Evolutionary conservation across 1,140 invertebrate genomes (phyloP), one percentile per base, ranked within the genome.

Genomic region (Drosophila busckii): DNA sequence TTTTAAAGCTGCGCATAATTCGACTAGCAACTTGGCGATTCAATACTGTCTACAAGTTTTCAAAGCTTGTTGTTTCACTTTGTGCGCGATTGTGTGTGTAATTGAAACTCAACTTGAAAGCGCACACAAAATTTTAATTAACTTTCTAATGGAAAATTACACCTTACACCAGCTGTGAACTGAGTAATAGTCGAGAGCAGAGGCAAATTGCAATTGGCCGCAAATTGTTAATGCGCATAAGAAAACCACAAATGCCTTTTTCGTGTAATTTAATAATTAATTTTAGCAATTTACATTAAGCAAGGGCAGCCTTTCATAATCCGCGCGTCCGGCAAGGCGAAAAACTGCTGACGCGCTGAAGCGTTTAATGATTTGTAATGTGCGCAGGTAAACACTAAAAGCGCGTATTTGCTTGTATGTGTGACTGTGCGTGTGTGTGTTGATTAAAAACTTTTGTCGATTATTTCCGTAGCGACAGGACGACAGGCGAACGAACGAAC

Each of bases 381-480:
- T 26, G 19, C 8, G 15, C 45, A 53, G 55, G 55, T 52, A 59
- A 59, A 59, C 17, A 31, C 23, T 41, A 23, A 53, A 32, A 13
- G 31, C 40, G n/a, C n/a, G n/a, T n/a, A 9, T 35, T 52, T 52
- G 12, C 23, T 0, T 38, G 8, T 32, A 15, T 40, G 7, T 1
- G 10, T 49, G 15, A 17, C 3, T 26, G 10, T 13, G 28, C 25
- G 12, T 48, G 17, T 26, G 16, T 25, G 42, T 31, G 50, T 62
- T 62, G 59, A 62, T 62, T 62, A 56, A 62, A 62, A 62, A 62
- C 59, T 62, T 60, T 62, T 62, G 59, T 56, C 59, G 59, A 56
- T 62, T 62, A 62, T 62, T 62, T 62, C 59, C 53, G 37, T 32
- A 26, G 49, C 49, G 31, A 23, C 20, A 54, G n/a, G 9, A 23